Evolutionary conservation across 2,797 vertebrate genomes (phyloP), one percentile per base, ranked within the genome.

Genomic region (Podarcis lilfordi): DNA sequence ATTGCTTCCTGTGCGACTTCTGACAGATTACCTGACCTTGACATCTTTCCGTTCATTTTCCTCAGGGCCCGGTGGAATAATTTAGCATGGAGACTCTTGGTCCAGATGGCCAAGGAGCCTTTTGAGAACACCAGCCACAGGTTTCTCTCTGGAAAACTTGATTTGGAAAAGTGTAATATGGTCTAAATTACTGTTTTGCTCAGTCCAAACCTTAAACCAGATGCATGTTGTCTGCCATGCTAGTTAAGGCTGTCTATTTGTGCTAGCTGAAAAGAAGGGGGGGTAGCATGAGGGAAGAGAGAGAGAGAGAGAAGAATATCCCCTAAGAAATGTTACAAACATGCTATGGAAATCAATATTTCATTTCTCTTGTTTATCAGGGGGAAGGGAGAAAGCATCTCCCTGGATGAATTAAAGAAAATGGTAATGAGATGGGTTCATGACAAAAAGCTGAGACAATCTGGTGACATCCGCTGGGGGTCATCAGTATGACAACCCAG

Each of bases 281-380:
- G 15, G 15, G 69, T 5, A n/a, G 40, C 21, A 3, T 35, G 10
- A 37, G 25, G 37, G 8, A 35, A 3, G 32, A 8, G 17, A 37
- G 32, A 72, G 32, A 50, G 64, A 10, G 3, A 0, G 0, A 59
- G 69, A 10, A 2, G 50, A 0, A 0, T 4, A 9, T 15, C 71
- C 3, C 2, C n/a, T 78, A 35, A 45, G 85, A 74, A 86, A 86
- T 75, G 4, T 0, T 40, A 50, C 0, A 0, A 69, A 55, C 21
- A 15, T 35, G 1, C 0, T 0, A 0, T 25, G 29, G 8, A 83
- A 92, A 92, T 93, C 88, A 78, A 84, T 85, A 87, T 69, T 2
- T 86, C 75, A 78, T 79, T 88, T 87, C 66, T 88, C 80, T 85
- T 76, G 75, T 32, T 87, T 35, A 83, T 72, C 88, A 61, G 10